Evolutionary conservation across 2,888 invertebrate species (phyloP).

Genomic region (Apotomis capreana): DNA sequence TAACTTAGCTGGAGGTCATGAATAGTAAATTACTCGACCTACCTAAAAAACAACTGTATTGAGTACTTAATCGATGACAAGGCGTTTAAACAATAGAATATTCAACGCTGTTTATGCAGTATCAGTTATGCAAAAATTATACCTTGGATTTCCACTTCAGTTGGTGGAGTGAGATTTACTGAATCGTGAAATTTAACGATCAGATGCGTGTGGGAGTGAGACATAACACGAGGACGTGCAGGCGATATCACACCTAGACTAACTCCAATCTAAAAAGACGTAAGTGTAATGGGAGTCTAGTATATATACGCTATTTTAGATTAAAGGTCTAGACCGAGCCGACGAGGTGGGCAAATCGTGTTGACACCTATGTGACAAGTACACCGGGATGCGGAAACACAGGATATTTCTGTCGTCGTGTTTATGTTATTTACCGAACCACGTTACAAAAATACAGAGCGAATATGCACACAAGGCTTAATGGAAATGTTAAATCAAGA

Average conservation of each 20-base stretch:
- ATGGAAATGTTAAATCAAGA: conserved; percentile 16
- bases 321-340: background rate
- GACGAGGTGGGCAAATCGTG: conserved; percentile 37
- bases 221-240: conserved; percentile 31
- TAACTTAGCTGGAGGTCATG: background rate
- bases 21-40: conserved; percentile 15
- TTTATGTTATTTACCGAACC: conserved; percentile 24
- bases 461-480: conserved; percentile 4
- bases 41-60: conserved; percentile 4
- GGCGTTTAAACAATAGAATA: conserved; percentile 17
- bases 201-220: conserved; percentile 31
- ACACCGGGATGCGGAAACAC: conserved; percentile 32
- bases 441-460: background rate
- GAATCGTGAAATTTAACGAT: conserved; percentile 36
- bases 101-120: conserved; percentile 6
- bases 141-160: conserved; percentile 33
- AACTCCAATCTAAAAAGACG: conserved; percentile 1
- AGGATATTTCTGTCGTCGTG: conserved; percentile 17
- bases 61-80: conserved; percentile 7
- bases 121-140: conserved; percentile 21
- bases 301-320: conserved; percentile 7
- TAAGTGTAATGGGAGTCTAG: background rate
- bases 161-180: conserved; percentile 27
- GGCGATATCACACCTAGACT: conserved; percentile 24
- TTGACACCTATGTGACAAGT: conserved; percentile 40